These are phyloP conservation scores for Hapalemur alaotrensis DNA, from an alignment of 2,797 vertebrate species.

Conservation along the genomic window DNA sequence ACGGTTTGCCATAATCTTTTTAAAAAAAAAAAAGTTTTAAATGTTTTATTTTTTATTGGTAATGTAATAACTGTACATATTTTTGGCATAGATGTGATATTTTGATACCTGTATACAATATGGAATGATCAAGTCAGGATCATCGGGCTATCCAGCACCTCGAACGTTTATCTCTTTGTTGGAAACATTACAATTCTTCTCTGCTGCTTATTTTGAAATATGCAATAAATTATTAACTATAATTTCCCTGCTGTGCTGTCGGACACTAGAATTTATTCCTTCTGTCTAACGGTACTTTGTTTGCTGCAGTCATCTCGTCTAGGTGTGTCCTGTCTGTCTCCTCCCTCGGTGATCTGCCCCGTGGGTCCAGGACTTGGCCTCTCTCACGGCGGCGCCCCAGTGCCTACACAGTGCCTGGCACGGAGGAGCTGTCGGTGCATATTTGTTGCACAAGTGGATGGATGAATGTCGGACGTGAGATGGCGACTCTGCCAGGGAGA, in stretches of 20 bases:
- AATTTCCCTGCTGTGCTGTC: neutral
- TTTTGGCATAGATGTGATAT: neutral
- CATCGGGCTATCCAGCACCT: neutral
- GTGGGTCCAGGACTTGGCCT: neutral
- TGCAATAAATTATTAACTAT: neutral
- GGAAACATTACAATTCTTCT: neutral
- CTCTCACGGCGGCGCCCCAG: neutral
- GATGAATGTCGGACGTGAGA: neutral
- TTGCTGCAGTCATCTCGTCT: neutral
- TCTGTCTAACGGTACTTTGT: neutral
- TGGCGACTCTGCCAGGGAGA: neutral
- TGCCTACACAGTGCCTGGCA: neutral
- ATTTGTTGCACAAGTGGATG: neutral
- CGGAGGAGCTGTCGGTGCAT: accelerated
- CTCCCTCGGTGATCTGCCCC: neutral
- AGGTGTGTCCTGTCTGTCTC: neutral
- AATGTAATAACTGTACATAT: neutral
- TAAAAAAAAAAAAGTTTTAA: too few species aligned
- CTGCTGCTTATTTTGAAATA: neutral
- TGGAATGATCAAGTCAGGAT: neutral
- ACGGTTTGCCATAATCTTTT: neutral
- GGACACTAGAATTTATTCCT: neutral
- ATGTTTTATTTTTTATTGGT: neutral
- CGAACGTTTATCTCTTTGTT: neutral
- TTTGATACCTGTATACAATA: neutral